Evolutionary conservation across 1,140 invertebrate genomes (phyloP).

Genomic region (Leucophenga varia): DNA sequence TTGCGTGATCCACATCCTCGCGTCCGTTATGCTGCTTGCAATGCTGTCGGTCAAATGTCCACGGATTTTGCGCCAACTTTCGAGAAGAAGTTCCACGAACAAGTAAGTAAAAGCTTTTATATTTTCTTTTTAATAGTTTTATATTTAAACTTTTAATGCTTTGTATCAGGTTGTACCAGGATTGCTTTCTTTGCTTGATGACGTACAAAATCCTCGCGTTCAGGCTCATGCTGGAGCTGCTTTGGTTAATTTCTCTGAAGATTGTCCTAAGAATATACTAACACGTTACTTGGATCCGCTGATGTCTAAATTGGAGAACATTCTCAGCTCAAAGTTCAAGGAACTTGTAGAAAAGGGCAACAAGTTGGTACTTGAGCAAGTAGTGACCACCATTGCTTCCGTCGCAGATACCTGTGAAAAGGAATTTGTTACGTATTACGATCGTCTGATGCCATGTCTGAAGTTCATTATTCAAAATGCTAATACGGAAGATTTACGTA

Average conservation of each 20-base stretch:
- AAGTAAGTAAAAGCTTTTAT: too few species aligned
- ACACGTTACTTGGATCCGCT: slow-evolving; percentile 87
- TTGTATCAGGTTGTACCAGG: slow-evolving; percentile 75
- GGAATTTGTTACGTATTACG: slow-evolving; percentile 86
- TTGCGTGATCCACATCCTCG: slow-evolving; percentile 71
- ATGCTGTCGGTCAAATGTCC: slow-evolving; percentile 99
- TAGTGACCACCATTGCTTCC: slow-evolving; percentile 96
- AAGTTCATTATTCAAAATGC: slow-evolving; percentile 98
- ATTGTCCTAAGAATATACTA: slow-evolving; percentile 94
- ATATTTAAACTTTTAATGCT: not conserved
- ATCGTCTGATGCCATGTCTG: slow-evolving; percentile 90
- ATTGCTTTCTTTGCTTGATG: slow-evolving; percentile 86
- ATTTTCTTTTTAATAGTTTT: not conserved
- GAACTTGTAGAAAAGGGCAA: slow-evolving; percentile 91
- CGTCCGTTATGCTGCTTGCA: slow-evolving; percentile 88
- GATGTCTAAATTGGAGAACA: slow-evolving; percentile 87
- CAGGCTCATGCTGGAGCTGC: slow-evolving; percentile 93
- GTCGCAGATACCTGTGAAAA: slow-evolving; percentile 98
- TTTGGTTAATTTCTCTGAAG: slow-evolving; percentile 98
- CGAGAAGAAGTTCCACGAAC: slow-evolving; percentile 96
- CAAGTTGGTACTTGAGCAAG: slow-evolving; percentile 95
- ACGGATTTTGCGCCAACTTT: slow-evolving; percentile 96
- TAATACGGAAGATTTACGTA: slow-evolving; percentile 79
- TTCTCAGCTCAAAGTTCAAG: slow-evolving; percentile 90
- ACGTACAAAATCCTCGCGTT: slow-evolving; percentile 89